Base-by-base conservation (phyloP, 1,140 invertebrate genomes). In the Tenebrio molitor region DNA sequence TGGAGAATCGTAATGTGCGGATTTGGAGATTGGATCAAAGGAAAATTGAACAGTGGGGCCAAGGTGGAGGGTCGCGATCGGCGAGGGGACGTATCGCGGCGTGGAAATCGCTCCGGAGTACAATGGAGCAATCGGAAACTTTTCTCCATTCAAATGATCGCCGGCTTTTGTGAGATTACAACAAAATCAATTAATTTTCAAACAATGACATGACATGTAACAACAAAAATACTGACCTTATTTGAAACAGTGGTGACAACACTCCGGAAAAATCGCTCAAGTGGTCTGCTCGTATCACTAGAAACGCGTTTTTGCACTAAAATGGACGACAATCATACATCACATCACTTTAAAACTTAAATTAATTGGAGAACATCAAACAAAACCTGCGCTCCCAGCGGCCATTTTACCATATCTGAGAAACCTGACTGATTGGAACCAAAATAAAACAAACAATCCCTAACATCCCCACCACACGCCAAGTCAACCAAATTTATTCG, bases 191-290 rank as follows among this genome's bases (percentile, higher is more conserved):
- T 58, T 29, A 58, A 25, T 58, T 58, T 58, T 58, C 50, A 58
- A 58, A 58, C 50, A 58, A 58, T 58, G 50, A 58, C 50, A 58
- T 58, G 50, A 25, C 50, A 58, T 58, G 50, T 58, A 19, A 66
- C 64, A 66, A 68, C 41, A 68, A 68, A 68, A 68, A 68, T 68
- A 68, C 65, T 68, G 65, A 68, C 65, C 65, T 68, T 68, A 68
- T 46, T 65, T 65, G 14, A 58, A 7, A 17, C 19, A 29, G 29
- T 23, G 25, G 29, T 25, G 23, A 29, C 21, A 58, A 33, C n/a
- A 23, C 19, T 25, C 50, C 6, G 12, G 2, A 29, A 58, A 29
- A 25, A 58, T 58, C 29, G 50, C 12, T 58, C 21, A n/a, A n/a
- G 25, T n/a, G 6, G 50, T 58, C 29, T 58, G 14, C 5, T 29